A percentile compares a stretch with the other conserved stretches of the same genome.
phyloP scores from a whole-genome alignment of 2,113 vertebrate species.

The Panthera tigris region DNA sequence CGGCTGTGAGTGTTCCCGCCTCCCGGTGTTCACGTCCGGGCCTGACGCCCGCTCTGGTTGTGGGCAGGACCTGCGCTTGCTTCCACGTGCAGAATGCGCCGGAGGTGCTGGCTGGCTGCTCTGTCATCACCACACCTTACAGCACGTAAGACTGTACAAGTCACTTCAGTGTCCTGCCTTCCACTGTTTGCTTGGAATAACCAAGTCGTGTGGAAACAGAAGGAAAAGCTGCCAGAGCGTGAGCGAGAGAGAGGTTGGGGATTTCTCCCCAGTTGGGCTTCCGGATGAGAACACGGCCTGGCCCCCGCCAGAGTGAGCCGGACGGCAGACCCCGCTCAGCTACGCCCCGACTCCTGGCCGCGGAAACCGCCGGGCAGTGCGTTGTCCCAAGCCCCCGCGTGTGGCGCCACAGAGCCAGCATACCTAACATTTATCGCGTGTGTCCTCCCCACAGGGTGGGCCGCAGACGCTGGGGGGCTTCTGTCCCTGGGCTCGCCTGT shows the following conservation, averaged over 20 bases:
- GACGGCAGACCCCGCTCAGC: no score
- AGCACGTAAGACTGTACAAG: rapidly evolving
- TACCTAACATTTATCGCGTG: no score
- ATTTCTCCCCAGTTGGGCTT: background rate
- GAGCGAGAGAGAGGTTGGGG: background rate
- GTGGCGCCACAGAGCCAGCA: rapidly evolving
- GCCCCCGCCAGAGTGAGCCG: background rate
- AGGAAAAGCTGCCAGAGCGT: background rate
- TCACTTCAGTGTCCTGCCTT: background rate
- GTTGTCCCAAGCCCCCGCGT: rapidly evolving
- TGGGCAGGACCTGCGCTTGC: background rate
- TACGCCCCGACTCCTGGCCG: background rate
- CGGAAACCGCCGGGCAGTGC: rapidly evolving
- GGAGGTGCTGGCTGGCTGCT: background rate
- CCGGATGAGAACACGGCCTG: background rate
- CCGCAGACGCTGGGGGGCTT: background rate
- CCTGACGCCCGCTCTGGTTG: rapidly evolving
- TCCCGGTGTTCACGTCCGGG: background rate
- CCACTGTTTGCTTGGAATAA: background rate
- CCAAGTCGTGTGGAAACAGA: rapidly evolving
- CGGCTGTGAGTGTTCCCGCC: no score
- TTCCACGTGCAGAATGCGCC: rapidly evolving
- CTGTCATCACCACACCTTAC: rapidly evolving
- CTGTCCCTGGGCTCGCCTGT: background rate
- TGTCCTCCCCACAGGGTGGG: background rate